Base-by-base conservation (phyloP, 2,797 vertebrate species). In the Rhinoraja longicauda region DNA sequence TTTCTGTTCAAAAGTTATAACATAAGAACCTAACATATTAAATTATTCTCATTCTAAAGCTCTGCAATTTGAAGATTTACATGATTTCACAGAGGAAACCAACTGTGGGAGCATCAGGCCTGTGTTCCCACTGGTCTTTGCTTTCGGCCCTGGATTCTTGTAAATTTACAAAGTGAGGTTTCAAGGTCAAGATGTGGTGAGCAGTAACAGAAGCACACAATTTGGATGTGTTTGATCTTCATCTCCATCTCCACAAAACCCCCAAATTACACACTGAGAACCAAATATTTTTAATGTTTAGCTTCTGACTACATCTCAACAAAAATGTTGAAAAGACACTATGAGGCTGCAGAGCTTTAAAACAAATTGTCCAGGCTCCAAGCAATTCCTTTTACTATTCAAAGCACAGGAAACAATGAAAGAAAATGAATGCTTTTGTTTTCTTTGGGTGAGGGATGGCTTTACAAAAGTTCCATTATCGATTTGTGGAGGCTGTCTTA, bases 161-260 rank as follows among this genome's bases (percentile, higher is more conserved):
- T 91, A 91, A 39, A 91, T 45, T 91, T 91, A 45, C 67, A 53
- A 70, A 72, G 64, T 92, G 88, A 91, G 70, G 73, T 53, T 13
- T 91, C 70, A 91, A 53, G 36, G 67, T 91, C 39, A 73, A 73
- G 53, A 67, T 92, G 39, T 92, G 39, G 19, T 53, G 70, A 4
- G 15, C 90, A 92, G 39, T 57, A 39, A 17, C 36, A 73, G 67
- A 0, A 75, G 26, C 39, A 73, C 19, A n/a, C 39, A 75, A 57
- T 53, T n/a, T n/a, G 90, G n/a, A 57, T 39, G 57, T 57, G 72
- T 39, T 57, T 92, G 39, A 75, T 75, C 19, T 21, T n/a, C 76
- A 78, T 79, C 45, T 75, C 12, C 39, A 75, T 45, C 26, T 19
- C 45, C 7, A 39, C 32, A 24, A 36, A 36, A 7, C 32, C 21